A percentile compares a stretch with the other conserved stretches of the same genome.
phyloP scores from a whole-genome alignment of 1,140 invertebrate genomes.

The Psix sp. region DNA sequence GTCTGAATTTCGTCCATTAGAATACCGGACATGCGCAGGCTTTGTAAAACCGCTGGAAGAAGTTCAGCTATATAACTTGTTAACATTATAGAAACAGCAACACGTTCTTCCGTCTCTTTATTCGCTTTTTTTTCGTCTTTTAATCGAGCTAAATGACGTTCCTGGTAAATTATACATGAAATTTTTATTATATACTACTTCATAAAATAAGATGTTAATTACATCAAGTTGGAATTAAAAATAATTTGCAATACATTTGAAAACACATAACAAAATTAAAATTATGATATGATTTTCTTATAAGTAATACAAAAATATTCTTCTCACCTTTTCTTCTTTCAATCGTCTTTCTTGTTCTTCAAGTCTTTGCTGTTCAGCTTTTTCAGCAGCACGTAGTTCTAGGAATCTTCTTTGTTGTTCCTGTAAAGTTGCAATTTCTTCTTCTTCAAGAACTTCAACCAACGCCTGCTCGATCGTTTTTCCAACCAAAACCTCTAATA shows the following conservation, averaged over 20 bases:
- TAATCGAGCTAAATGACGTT: conserved; percentile 79
- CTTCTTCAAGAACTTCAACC: conserved; percentile 88
- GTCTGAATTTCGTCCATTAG: conserved; percentile 84
- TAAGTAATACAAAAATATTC: neutral
- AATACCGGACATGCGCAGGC: conserved; percentile 85
- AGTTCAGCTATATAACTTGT: conserved; percentile 90
- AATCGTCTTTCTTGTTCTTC: conserved; percentile 84
- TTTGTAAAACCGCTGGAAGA: conserved; percentile 88
- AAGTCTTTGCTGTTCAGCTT: conserved; percentile 85
- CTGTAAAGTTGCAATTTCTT: conserved; percentile 84
- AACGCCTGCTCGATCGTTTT: conserved; percentile 92
- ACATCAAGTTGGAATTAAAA: too few relatives aligned
- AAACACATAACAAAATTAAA: too few relatives aligned
- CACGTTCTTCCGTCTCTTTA: conserved; percentile 85
- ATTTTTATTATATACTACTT: too few relatives aligned
- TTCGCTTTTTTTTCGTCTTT: conserved; percentile 78
- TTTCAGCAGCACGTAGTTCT: conserved; percentile 87
- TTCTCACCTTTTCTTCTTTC: conserved; percentile 79
- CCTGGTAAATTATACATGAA: conserved; percentile 64
- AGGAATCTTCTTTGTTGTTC: conserved; percentile 87
- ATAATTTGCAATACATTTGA: too few relatives aligned
- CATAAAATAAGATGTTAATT: too few relatives aligned
- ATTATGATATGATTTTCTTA: too few relatives aligned
- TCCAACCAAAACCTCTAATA: conserved; percentile 90
- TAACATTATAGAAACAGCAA: conserved; percentile 87